phyloP scores from a whole-genome alignment of 2,113 vertebrate species.

The Labeo catla region DNA sequence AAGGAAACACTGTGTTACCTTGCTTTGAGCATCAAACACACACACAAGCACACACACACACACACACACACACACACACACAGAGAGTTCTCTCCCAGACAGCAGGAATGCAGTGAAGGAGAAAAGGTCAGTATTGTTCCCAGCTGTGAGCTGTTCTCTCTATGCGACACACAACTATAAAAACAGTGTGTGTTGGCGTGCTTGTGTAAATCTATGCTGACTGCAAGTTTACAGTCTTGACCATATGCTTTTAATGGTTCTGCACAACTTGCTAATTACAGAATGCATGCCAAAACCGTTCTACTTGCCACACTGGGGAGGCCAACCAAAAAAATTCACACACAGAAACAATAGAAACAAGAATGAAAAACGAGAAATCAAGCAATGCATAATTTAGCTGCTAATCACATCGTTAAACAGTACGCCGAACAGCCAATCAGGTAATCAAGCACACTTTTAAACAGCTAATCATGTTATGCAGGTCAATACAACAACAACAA shows the following conservation, averaged over 20 bases:
- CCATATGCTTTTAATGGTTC: constrained; percentile 36
- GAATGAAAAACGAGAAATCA: not conserved
- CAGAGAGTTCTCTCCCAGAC: constrained; percentile 35
- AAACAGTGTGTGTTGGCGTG: not conserved
- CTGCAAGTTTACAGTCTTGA: constrained; percentile 22
- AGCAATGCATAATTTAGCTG: not conserved
- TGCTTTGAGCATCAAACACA: constrained; percentile 27
- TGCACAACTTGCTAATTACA: constrained; percentile 43
- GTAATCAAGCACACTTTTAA: not conserved
- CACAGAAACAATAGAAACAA: not conserved
- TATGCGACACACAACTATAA: constrained; percentile 21
- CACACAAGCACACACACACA: constrained; percentile 44
- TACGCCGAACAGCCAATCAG: not conserved
- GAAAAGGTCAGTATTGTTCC: constrained; percentile 43
- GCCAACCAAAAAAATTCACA: not conserved
- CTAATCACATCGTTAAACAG: not conserved
- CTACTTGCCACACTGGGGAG: not conserved
- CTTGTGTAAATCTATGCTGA: constrained; percentile 6
- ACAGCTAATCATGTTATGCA: constrained; percentile 20
- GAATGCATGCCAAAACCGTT: constrained; percentile 24
- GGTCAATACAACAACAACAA: constrained; percentile 6
- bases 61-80: constrained; percentile 44
- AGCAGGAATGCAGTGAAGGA: constrained; percentile 34
- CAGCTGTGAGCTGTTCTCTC: constrained; percentile 26
- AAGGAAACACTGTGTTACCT: not conserved